Conservation (phyloP, 1,140 invertebrate genomes). For the Tetraneura akinire region DNA sequence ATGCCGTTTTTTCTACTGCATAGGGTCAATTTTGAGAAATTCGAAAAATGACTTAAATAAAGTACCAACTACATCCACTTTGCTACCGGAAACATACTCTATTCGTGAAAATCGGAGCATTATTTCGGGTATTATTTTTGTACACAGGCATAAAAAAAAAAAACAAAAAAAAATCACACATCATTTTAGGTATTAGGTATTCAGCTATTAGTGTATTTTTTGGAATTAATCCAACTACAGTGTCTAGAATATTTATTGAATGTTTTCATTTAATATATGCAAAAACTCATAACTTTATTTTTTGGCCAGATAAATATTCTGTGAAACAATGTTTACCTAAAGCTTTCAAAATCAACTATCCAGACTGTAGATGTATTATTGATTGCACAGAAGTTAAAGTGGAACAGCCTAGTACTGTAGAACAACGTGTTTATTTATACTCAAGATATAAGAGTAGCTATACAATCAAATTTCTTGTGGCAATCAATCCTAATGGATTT, state of each 20-base stretch:
- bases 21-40: too few species aligned
- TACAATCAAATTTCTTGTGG: neutral
- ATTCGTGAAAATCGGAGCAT: too few species aligned
- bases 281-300: too few species aligned
- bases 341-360: neutral
- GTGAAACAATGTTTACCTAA: neutral
- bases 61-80: too few species aligned
- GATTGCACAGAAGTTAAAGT: neutral
- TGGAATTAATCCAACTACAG: neutral
- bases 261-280: too few species aligned
- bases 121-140: too few species aligned
- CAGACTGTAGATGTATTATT: neutral
- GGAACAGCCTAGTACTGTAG: neutral
- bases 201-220: constrained; percentile 16
- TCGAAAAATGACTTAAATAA: too few species aligned
- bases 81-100: too few species aligned
- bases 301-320: too few species aligned
- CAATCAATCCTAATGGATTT: neutral
- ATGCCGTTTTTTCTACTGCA: too few species aligned
- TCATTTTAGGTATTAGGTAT: constrained; percentile 10
- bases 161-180: too few species aligned
- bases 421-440: neutral
- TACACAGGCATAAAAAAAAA: too few species aligned
- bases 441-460: neutral
- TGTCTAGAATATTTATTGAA: constrained; percentile 15